Percentiles rank a stretch among this genome's conserved stretches.
Conservation (phyloP, 2,888 invertebrate species). For the Strigamia transsilvanica region DNA sequence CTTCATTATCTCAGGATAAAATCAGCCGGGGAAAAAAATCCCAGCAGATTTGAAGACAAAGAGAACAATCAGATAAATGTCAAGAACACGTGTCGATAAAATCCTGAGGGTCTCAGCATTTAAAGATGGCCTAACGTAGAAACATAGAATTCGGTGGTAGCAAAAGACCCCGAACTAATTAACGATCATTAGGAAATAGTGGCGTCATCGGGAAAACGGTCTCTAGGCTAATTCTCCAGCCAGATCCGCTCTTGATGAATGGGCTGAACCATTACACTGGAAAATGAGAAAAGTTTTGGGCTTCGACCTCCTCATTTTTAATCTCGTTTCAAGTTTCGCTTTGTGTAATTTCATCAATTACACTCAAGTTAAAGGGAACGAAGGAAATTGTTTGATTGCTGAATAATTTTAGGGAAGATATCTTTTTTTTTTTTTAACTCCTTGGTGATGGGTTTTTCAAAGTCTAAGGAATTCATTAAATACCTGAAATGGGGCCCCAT, state of each 20-base stretch:
- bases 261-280: constrained; percentile 25
- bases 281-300: constrained; percentile 22
- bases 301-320: constrained; percentile 21
- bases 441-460: background rate
- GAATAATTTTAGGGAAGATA: background rate
- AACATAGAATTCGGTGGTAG: background rate
- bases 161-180: constrained; percentile 23
- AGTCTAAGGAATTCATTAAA: no score
- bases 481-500: no score
- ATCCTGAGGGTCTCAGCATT: constrained; percentile 30
- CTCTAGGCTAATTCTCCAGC: constrained; percentile 26
- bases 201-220: constrained; percentile 21
- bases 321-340: constrained; percentile 25
- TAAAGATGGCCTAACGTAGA: constrained; percentile 16
- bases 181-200: constrained; percentile 30
- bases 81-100: constrained; percentile 30
- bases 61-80: constrained; percentile 30
- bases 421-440: background rate
- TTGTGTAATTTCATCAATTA: constrained; percentile 30
- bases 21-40: constrained; percentile 13
- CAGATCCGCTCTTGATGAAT: constrained; percentile 30
- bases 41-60: constrained; percentile 30
- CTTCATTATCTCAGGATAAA: constrained; percentile 26
- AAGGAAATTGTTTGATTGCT: constrained; percentile 25
- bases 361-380: constrained; percentile 11